Evolutionary conservation across 1,140 invertebrate genomes (phyloP), one percentile per base, ranked within the genome.

Genomic region (Spodoptera frugiperda): DNA sequence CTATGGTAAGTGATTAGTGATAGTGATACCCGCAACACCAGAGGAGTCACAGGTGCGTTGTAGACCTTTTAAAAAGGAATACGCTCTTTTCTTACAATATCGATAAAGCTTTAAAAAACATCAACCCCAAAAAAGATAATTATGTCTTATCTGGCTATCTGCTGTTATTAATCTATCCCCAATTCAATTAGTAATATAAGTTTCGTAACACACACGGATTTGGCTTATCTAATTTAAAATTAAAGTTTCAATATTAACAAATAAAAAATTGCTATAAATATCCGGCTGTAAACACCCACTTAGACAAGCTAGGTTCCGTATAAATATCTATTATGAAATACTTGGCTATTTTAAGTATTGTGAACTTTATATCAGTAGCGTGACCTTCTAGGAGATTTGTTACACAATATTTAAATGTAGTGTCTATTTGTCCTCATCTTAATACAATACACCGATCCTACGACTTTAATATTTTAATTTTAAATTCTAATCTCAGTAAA

Each of bases 221-320:
- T n/a, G 44, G 8, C n/a, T 12, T 53, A 21, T 30, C 65, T 53
- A 17, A 10, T 5, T 25, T 67, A 19, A n/a, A 21, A 17, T 51
- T 53, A 68, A 19, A 17, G 15, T 53, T 68, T 68, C 65, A 33
- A 53, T 53, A 53, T 68, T 68, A 68, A 53, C 9, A 17, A 25
- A 17, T 21, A 51, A 15, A 68, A 68, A 68, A 68, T 19, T 68
- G 39, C 25, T 68, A 15, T 19, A 30, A 53, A 53, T 68, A 53
- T 68, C 65, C 65, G 65, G 65, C 53, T 68, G 30, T 53, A 17
- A 15, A 53, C 46, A 51, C 65, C 65, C 21, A 67, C 44, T 67
- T 67, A n/a, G 17, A 19, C 12, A 17, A 68, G 48, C 12, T 48
- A 68, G 25, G 63, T 67, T 67, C 65, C 65, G 46, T 51, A 67